Evolutionary conservation across 2,888 invertebrate genomes (phyloP), one percentile per base, ranked within the genome.

Genomic region (Parthenolecanium corni): DNA sequence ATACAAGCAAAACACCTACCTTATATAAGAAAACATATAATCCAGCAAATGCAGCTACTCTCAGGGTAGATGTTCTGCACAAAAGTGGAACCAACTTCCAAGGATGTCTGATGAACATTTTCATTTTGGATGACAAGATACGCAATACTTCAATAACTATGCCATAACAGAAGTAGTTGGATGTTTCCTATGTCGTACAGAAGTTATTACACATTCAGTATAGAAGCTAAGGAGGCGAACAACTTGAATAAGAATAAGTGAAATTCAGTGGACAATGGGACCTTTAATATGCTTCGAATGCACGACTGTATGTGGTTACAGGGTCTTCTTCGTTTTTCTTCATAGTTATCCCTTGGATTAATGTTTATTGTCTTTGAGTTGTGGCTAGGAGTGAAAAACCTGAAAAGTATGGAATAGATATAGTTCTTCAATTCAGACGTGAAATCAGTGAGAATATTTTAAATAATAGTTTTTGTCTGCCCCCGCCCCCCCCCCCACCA

Each of bases 11-110:
- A n/a, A n/a, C 9, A 16, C 47, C 36, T 52, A 65, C 65, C 52
- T 65, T 62, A 24, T 57, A 65, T 3, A 58, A 6, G n/a, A 52
- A 46, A 5, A 65, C 65, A 42, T 65, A 63, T 6, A 57, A 40
- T 16, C 24, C 57, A 0, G 63, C 53, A 14, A 65, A 65, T 18
- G 62, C 36, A 1, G 62, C 65, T 1, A 52, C 18, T 25, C 21
- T 63, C 2, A 65, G n/a, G 1, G 52, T 57, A 0, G 16, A 38
- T n/a, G 2, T 31, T 5, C 58, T 47, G 14, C 62, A 53, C 12
- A 65, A 14, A 23, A 49, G 53, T 16, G 46, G 44, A 2, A 64
- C 12, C 4, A 53, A 47, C 42, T 23, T 46, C 16, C 18, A 44
- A 3, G 49, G 38, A 18, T 61, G 3, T 2, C 31, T 12, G 5